Conservation (phyloP, 1,140 invertebrate species). For the Calliphora vicina region DNA sequence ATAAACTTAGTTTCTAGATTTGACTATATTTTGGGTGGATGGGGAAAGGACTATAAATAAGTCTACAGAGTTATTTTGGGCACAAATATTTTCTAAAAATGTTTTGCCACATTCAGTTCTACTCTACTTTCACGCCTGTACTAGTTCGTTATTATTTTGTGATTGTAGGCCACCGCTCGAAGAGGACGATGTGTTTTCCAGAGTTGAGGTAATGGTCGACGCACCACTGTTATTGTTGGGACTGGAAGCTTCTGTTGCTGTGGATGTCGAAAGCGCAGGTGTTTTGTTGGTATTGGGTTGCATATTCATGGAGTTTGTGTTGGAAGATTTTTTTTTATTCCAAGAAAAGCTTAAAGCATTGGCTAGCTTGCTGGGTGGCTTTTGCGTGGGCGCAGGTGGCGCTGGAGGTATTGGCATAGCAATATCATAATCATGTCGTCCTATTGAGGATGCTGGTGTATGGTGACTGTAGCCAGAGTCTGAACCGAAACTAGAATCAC, state of each 20-base stretch:
- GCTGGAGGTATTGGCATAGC: slow-evolving; percentile 42
- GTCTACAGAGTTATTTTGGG: slow-evolving; percentile 10
- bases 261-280: not conserved
- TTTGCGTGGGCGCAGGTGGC: slow-evolving; percentile 36
- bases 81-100: not conserved
- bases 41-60: not conserved
- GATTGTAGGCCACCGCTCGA: slow-evolving; percentile 38
- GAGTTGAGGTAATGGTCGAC: slow-evolving; percentile 51
- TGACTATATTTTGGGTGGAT: not conserved
- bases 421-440: slow-evolving; percentile 55
- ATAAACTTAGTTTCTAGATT: slow-evolving; percentile 14
- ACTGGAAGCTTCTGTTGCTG: slow-evolving; percentile 48
- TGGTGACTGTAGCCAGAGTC: slow-evolving; percentile 77
- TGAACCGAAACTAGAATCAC: slow-evolving; percentile 70
- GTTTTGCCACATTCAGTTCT: not conserved
- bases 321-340: slow-evolving; percentile 42
- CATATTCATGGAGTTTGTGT: slow-evolving; percentile 17
- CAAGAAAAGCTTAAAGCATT: slow-evolving; percentile 56
- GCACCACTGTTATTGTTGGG: slow-evolving; percentile 57
- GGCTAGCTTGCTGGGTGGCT: slow-evolving; percentile 51
- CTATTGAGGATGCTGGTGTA: slow-evolving; percentile 65
- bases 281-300: not conserved
- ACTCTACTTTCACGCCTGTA: slow-evolving; percentile 22
- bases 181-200: slow-evolving; percentile 44
- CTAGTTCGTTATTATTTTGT: slow-evolving; percentile 27